These are phyloP conservation scores for Drosophila trichaetosa DNA, from an alignment of 2,888 invertebrate species.

Conservation along the genomic window DNA sequence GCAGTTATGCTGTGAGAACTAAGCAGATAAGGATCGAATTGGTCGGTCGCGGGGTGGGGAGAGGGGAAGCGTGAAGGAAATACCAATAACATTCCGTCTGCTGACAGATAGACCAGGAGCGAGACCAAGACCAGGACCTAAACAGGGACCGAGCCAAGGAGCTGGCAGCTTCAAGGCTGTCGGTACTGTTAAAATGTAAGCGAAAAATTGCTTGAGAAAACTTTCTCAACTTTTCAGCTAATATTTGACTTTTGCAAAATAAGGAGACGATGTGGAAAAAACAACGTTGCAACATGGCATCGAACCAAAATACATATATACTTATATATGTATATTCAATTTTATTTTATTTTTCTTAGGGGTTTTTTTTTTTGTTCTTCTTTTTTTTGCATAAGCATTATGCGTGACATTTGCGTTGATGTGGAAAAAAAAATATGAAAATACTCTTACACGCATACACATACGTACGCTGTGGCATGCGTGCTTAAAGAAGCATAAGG, in stretches of 20 bases:
- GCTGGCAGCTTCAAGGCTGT: slow-evolving; percentile 22
- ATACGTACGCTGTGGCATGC: slow-evolving; percentile 11
- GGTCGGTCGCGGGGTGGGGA: not conserved
- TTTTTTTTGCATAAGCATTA: slow-evolving; percentile 60
- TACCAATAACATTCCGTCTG: slow-evolving; percentile 70
- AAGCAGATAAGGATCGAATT: slow-evolving; percentile 70
- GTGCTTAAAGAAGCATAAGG: slow-evolving; percentile 39
- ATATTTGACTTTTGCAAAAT: slow-evolving; percentile 82
- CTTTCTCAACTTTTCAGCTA: slow-evolving; percentile 83
- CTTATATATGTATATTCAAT: slow-evolving; percentile 34
- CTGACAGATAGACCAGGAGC: slow-evolving; percentile 77
- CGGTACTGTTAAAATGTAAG: slow-evolving; percentile 70
- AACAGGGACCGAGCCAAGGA: slow-evolving; percentile 5
- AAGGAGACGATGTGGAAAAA: slow-evolving; percentile 76
- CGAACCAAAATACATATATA: slow-evolving; percentile 45
- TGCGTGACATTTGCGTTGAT: slow-evolving; percentile 76
- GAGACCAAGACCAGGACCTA: slow-evolving; percentile 14
- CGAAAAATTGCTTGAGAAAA: slow-evolving; percentile 81
- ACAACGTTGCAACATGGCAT: slow-evolving; percentile 64
- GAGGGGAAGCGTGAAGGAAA: slow-evolving; percentile 50
- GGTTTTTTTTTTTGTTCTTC: not conserved
- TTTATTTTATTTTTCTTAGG: slow-evolving; percentile 41
- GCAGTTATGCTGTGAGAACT: slow-evolving; percentile 57
- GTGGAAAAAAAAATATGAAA: slow-evolving; percentile 35
- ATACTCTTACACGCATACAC: slow-evolving; percentile 21